These are phyloP conservation scores for Suricata suricatta DNA, from an alignment of 2,113 vertebrate genomes.

Conservation along the genomic window DNA sequence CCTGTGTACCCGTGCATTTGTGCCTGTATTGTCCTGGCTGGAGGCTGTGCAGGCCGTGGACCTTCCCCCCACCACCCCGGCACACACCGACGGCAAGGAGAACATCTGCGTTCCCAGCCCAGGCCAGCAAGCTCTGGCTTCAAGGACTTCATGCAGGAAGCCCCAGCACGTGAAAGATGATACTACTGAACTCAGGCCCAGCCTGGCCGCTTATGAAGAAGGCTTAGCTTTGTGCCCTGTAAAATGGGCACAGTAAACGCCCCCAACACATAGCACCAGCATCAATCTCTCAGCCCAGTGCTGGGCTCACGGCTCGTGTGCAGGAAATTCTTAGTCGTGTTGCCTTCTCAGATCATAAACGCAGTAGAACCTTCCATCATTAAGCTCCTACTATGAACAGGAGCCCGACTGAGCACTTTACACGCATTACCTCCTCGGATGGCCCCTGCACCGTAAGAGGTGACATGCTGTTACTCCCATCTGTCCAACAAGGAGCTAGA, in stretches of 20 bases:
- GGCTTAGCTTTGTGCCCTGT: background rate
- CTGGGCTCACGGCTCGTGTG: fast-evolving
- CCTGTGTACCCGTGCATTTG: background rate
- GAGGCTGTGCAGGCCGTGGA: background rate
- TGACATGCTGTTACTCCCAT: fast-evolving
- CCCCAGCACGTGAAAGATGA: background rate
- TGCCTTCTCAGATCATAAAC: background rate
- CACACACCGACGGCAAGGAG: fast-evolving
- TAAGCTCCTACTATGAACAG: background rate
- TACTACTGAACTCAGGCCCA: background rate
- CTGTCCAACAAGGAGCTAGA: too few relatives aligned
- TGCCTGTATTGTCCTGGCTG: background rate
- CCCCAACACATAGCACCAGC: fast-evolving
- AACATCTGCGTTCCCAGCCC: too few relatives aligned
- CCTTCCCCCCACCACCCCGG: too few relatives aligned
- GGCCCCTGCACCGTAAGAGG: fast-evolving
- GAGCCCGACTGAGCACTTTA: background rate
- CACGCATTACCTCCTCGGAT: fast-evolving
- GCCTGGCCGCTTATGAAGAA: fast-evolving
- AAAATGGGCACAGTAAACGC: background rate
- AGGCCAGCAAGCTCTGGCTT: background rate
- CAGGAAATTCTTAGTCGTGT: background rate
- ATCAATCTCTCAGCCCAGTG: fast-evolving
- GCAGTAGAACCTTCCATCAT: background rate
- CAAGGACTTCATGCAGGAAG: too few relatives aligned